Percentiles rank a stretch among this genome's conserved stretches.
These are phyloP conservation scores for Drosophila malerkotliana DNA, from an alignment of 1,140 invertebrate genomes.

Conservation along the genomic window DNA sequence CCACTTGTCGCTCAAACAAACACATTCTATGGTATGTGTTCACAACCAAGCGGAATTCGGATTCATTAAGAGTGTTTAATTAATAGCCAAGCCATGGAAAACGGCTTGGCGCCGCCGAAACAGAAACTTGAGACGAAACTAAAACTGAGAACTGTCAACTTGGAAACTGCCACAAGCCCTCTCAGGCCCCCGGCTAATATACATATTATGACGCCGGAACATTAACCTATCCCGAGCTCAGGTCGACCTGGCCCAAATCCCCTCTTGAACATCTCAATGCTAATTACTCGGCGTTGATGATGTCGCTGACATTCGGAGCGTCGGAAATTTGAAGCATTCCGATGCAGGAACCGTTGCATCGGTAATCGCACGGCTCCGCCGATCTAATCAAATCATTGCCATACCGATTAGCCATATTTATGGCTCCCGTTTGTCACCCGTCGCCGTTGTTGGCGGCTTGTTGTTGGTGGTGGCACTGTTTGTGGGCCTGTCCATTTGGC, in stretches of 20 bases:
- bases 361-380: constrained; percentile 1
- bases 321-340: constrained; percentile 46
- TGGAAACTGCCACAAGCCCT: constrained; percentile 31
- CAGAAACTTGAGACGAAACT: constrained; percentile 22
- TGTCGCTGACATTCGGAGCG: constrained; percentile 60
- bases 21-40: constrained; percentile 12
- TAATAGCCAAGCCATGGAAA: constrained; percentile 52
- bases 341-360: constrained; percentile 1
- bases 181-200: constrained; percentile 48
- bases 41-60: constrained; percentile 35
- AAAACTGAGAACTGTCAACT: constrained; percentile 39
- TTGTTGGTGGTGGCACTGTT: constrained; percentile 12
- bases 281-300: constrained; percentile 66
- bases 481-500: constrained; percentile 30
- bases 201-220: constrained; percentile 13
- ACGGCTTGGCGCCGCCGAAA: constrained; percentile 41
- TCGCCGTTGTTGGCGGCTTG: not conserved
- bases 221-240: not conserved
- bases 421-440: constrained; percentile 54
- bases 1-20: not conserved
- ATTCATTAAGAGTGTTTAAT: constrained; percentile 54
- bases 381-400: constrained; percentile 77
- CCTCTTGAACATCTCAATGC: constrained; percentile 49
- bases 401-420: constrained; percentile 75
- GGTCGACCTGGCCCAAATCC: not conserved